Conservation (phyloP, 2,888 invertebrate genomes). For the Argyresthia albistria region DNA sequence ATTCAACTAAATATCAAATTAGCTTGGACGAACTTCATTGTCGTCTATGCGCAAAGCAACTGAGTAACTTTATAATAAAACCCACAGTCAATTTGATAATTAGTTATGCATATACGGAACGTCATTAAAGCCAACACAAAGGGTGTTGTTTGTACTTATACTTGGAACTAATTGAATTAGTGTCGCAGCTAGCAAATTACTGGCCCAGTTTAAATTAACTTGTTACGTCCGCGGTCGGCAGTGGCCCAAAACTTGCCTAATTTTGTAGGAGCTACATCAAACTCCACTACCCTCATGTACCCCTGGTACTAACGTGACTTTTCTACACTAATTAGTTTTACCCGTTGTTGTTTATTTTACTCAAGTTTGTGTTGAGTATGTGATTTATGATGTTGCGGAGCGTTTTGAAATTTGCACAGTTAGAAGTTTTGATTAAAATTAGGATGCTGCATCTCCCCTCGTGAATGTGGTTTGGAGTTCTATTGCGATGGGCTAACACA, state of each 20-base stretch:
- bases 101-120: too few species aligned
- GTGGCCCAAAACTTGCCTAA: slow-evolving; percentile 11
- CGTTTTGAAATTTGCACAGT: slow-evolving; percentile 3
- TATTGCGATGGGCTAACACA: too few species aligned
- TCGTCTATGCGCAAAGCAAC: too few species aligned
- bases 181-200: slow-evolving; percentile 10
- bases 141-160: slow-evolving; percentile 6
- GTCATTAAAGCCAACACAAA: not conserved
- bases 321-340: slow-evolving; percentile 10
- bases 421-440: not conserved
- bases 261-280: slow-evolving; percentile 11
- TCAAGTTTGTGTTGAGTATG: slow-evolving; percentile 4
- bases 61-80: too few species aligned
- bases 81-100: too few species aligned
- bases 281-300: slow-evolving; percentile 7
- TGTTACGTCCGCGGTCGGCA: slow-evolving; percentile 8
- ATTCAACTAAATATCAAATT: too few species aligned
- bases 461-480: too few species aligned
- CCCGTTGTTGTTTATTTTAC: slow-evolving; percentile 8
- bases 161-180: slow-evolving; percentile 10
- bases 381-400: slow-evolving; percentile 3
- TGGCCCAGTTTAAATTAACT: slow-evolving; percentile 11
- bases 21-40: too few species aligned
- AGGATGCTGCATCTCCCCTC: too few species aligned
- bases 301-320: slow-evolving; percentile 7